phyloP scores from a whole-genome alignment of 2,888 invertebrate species.

The Diploptera punctata region DNA sequence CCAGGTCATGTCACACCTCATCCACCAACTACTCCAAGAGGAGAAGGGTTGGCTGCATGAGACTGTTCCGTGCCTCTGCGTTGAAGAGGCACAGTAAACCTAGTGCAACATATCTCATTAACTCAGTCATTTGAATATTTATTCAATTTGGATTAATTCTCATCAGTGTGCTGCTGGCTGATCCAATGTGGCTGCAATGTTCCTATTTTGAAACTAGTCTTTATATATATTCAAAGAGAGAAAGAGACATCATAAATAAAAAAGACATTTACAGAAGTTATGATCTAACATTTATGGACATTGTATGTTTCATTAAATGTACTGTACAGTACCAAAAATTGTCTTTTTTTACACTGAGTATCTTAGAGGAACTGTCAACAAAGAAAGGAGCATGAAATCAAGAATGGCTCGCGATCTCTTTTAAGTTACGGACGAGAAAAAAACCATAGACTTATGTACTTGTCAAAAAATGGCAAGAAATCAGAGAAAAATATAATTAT shows the following conservation, averaged over 20 bases:
- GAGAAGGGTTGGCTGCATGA: conserved; percentile 76
- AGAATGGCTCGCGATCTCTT: not conserved
- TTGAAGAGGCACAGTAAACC: conserved; percentile 8
- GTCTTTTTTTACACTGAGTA: not conserved
- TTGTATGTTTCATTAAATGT: conserved; percentile 16
- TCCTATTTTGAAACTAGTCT: conserved; percentile 61
- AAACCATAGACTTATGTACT: not conserved
- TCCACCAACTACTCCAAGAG: conserved; percentile 64
- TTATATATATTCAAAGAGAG: conserved; percentile 42
- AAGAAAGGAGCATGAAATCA: not conserved
- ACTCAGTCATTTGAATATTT: conserved; percentile 20
- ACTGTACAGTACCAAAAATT: conserved; percentile 11
- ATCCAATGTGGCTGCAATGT: conserved; percentile 53
- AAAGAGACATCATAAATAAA: conserved; percentile 33
- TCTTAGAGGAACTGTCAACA: not conserved
- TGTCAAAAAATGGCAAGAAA: not conserved
- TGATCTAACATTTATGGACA: conserved; percentile 1
- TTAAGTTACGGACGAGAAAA: not conserved
- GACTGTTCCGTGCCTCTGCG: conserved; percentile 24
- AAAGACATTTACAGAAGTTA: conserved; percentile 17
- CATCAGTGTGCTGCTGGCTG: conserved; percentile 36
- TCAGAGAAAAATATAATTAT: conserved; percentile 23
- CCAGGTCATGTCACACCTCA: conserved; percentile 52
- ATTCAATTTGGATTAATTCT: conserved; percentile 28
- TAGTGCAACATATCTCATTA: conserved; percentile 39